Percentiles rank a stretch among this genome's conserved stretches.
These are phyloP conservation scores for Criorhina ranunculi DNA, from an alignment of 2,888 invertebrate genomes.

Conservation along the genomic window DNA sequence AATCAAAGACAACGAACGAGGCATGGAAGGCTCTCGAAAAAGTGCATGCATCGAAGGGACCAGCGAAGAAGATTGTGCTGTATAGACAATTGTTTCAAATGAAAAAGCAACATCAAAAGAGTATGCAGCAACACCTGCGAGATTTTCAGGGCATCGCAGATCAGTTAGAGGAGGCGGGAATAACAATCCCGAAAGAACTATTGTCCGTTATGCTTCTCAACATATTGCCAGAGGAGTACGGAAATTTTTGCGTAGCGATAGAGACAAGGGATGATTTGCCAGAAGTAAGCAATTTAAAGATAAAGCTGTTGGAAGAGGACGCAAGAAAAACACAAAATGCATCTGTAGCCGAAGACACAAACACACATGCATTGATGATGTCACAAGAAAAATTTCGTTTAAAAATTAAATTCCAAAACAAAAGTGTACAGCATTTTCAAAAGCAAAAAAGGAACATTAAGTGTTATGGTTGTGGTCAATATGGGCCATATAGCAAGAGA, in stretches of 20 bases:
- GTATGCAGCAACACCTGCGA: too few relatives aligned
- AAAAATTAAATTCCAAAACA: background rate
- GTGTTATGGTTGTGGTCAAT: conserved; percentile 33
- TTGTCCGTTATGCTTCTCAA: conserved; percentile 14
- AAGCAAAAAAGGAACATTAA: conserved; percentile 15
- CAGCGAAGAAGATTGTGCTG: conserved; percentile 8
- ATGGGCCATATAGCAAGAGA: conserved; percentile 33
- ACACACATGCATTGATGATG: conserved; percentile 24
- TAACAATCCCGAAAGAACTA: conserved; percentile 7
- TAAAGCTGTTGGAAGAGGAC: conserved; percentile 45
- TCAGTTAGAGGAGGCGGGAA: conserved; percentile 17
- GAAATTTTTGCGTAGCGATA: conserved; percentile 46
- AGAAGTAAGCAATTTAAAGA: conserved; percentile 6
- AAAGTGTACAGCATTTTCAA: conserved; percentile 2
- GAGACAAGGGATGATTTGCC: conserved; percentile 40
- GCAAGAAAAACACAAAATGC: conserved; percentile 7
- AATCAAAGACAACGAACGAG: conserved; percentile 14
- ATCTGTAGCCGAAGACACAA: background rate
- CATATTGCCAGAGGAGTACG: conserved; percentile 1
- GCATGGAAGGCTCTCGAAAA: conserved; percentile 25
- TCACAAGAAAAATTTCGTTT: conserved; percentile 1
- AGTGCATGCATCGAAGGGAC: conserved; percentile 20
- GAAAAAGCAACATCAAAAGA: too few relatives aligned
- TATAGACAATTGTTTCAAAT: too few relatives aligned
- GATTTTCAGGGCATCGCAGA: too few relatives aligned